Conservation (phyloP, 1,140 invertebrate species). For the Araneus ventricosus region DNA sequence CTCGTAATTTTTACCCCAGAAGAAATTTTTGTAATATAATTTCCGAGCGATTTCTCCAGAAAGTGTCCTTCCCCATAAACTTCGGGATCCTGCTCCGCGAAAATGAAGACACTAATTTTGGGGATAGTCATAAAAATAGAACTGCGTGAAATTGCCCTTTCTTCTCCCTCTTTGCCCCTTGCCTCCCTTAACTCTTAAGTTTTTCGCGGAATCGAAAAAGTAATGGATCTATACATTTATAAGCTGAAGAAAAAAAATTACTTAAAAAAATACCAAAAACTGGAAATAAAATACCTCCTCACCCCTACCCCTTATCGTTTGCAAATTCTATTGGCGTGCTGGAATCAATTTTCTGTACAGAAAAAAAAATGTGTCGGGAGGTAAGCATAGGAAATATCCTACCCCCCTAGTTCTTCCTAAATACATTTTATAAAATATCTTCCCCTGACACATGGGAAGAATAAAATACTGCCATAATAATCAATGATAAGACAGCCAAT, state of each 20-base stretch:
- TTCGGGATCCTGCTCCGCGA: background rate
- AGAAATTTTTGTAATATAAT: background rate
- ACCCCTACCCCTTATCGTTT: conserved; percentile 32
- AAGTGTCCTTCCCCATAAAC: conserved; percentile 7
- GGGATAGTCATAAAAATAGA: conserved; percentile 37
- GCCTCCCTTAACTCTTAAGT: background rate
- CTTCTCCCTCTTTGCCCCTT: background rate
- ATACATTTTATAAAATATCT: conserved; percentile 60
- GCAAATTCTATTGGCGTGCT: conserved; percentile 59
- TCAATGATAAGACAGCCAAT: conserved; percentile 50
- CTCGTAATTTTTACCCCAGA: background rate
- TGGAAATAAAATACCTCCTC: conserved; percentile 12
- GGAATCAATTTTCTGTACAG: conserved; percentile 60
- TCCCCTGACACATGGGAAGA: background rate
- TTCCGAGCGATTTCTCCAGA: background rate
- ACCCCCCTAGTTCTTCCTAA: background rate
- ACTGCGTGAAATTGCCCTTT: conserved; percentile 30
- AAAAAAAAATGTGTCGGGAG: background rate
- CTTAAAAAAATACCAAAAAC: background rate
- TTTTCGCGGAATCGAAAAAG: background rate
- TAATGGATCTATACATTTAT: conserved; percentile 28
- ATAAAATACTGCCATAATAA: conserved; percentile 54
- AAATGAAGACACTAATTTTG: conserved; percentile 32
- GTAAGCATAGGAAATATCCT: background rate
- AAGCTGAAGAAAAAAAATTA: background rate